Percentiles rank a stretch among this genome's conserved stretches.
Evolutionary conservation across 2,113 vertebrate genomes (phyloP).

Genomic region (Erythrolamprus reginae): DNA sequence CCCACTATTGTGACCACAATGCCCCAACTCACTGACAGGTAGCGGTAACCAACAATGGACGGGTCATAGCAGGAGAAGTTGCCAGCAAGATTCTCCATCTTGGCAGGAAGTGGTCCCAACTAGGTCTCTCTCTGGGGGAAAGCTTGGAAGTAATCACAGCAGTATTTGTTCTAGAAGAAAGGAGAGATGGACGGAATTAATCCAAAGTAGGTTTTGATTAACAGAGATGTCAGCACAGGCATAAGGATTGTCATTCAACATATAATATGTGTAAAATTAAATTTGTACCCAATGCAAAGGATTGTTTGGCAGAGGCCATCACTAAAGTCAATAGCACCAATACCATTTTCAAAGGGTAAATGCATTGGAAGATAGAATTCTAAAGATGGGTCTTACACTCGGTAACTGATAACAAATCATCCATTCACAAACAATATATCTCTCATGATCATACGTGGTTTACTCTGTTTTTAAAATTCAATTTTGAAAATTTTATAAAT

Average conservation of each 20-base stretch:
- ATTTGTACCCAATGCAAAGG: neutral
- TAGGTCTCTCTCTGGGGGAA: neutral
- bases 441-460: neutral
- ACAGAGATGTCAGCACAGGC: neutral
- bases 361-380: neutral
- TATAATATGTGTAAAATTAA: neutral
- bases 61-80: conserved; percentile 78
- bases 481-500: neutral
- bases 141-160: neutral
- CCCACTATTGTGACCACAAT: conserved; percentile 72
- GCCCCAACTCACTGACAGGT: conserved; percentile 78
- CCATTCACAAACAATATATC: neutral
- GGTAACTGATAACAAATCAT: neutral
- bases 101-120: neutral
- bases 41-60: conserved; percentile 75
- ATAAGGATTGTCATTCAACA: neutral
- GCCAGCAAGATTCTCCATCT: conserved; percentile 42
- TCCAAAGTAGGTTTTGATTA: neutral
- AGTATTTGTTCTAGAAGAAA: neutral
- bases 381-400: neutral
- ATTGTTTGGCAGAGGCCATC: neutral
- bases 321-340: neutral
- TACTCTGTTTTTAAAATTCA: neutral
- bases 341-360: neutral
- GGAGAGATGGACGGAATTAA: neutral